phyloP scores from a whole-genome alignment of 1,140 invertebrate species.

The Atopsyche davidsoni region DNA sequence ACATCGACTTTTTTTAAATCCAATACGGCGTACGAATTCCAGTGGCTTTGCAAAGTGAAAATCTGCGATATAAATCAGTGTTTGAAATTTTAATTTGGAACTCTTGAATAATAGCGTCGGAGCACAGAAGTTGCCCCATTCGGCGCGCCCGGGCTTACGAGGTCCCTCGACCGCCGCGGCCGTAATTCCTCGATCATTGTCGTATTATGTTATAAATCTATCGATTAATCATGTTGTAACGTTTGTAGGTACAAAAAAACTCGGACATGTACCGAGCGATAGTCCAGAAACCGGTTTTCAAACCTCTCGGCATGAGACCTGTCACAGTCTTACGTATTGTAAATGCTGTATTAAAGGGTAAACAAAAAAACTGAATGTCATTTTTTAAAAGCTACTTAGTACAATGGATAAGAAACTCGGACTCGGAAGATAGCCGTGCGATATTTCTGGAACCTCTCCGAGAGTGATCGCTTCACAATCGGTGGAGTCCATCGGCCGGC shows the following conservation, averaged over 20 bases:
- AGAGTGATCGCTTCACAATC: too few species aligned
- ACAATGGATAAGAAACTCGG: neutral
- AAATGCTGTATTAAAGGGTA: conserved; percentile 14
- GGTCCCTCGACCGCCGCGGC: neutral
- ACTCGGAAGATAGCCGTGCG: neutral
- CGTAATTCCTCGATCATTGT: conserved; percentile 27
- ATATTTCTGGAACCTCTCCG: too few species aligned
- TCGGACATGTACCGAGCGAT: conserved; percentile 12
- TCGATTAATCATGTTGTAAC: conserved; percentile 27
- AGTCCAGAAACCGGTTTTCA: conserved; percentile 18
- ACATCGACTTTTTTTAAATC: too few species aligned
- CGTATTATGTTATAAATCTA: conserved; percentile 22
- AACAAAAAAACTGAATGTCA: conserved; percentile 19
- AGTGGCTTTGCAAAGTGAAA: too few species aligned
- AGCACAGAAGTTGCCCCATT: neutral
- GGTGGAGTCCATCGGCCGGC: too few species aligned
- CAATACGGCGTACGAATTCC: too few species aligned
- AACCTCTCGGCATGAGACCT: conserved; percentile 4
- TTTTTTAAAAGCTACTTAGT: conserved; percentile 6
- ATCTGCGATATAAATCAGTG: too few species aligned
- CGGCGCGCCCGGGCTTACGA: neutral
- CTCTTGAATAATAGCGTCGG: neutral
- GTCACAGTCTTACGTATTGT: conserved; percentile 9
- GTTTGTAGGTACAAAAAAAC: conserved; percentile 11
- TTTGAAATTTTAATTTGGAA: neutral